Conservation (phyloP, 1,140 invertebrate species). For the Oryctes rhinoceros region DNA sequence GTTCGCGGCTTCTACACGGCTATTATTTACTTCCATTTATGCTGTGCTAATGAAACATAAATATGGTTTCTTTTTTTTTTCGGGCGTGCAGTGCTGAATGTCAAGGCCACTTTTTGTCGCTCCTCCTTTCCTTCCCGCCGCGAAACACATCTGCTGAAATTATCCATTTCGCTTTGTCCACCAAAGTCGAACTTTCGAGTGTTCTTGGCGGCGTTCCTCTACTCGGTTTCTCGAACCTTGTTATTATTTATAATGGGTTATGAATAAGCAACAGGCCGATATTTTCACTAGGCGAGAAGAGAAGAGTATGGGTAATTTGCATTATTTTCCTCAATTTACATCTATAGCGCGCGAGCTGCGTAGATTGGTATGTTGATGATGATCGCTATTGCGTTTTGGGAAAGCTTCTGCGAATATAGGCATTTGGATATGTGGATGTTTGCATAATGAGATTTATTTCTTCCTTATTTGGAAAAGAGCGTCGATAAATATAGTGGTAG, state of each 20-base stretch:
- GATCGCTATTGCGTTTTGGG: constrained; percentile 3
- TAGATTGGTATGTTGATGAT: neutral
- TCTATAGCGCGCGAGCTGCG: neutral
- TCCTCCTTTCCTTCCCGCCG: neutral
- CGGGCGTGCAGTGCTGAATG: constrained; percentile 26
- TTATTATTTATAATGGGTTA: constrained; percentile 30
- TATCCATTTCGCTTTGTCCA: neutral
- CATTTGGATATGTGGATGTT: too few species aligned
- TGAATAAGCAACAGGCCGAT: constrained; percentile 26
- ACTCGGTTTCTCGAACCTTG: constrained; percentile 28
- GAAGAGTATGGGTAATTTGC: neutral
- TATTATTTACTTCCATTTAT: constrained; percentile 32
- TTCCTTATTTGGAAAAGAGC: too few species aligned
- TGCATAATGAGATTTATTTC: too few species aligned
- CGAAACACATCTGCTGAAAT: constrained; percentile 26
- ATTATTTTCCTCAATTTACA: constrained; percentile 7
- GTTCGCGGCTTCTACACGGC: neutral
- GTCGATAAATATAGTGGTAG: too few species aligned
- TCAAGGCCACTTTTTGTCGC: constrained; percentile 26
- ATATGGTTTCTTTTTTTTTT: constrained; percentile 28
- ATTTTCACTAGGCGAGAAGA: constrained; percentile 4
- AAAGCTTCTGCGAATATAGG: neutral
- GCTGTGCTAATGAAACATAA: constrained; percentile 32
- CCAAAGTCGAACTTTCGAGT: neutral
- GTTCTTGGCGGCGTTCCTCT: neutral